Conservation (phyloP, 2,888 invertebrate species). For the Leptothorax acervorum region DNA sequence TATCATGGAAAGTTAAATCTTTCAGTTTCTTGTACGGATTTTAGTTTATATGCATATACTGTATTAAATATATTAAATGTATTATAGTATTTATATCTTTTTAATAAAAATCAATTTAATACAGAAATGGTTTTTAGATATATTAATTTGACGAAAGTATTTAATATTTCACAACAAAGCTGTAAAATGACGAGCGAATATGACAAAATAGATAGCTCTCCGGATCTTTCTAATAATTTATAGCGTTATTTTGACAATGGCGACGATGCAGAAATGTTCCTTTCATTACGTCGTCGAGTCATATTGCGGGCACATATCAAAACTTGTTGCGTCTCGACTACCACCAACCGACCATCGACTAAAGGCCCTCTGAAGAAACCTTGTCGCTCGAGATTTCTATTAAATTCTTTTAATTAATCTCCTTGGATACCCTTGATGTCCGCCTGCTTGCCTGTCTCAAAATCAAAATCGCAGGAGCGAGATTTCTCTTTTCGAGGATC, state of each 20-base stretch:
- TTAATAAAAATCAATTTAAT: no score
- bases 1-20: no score
- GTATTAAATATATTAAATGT: no score
- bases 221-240: background rate
- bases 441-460: background rate
- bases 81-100: no score
- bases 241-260: background rate
- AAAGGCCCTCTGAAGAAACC: constrained; percentile 8
- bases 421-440: background rate
- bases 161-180: background rate
- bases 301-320: constrained; percentile 4
- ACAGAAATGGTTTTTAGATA: no score
- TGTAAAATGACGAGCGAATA: background rate
- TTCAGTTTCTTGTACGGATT: no score
- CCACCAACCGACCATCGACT: background rate
- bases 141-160: no score
- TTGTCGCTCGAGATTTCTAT: constrained; percentile 36
- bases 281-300: constrained; percentile 2
- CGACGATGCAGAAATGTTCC: background rate
- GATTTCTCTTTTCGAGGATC: constrained; percentile 1
- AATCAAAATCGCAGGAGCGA: constrained; percentile 24
- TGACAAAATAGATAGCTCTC: background rate
- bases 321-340: constrained; percentile 40
- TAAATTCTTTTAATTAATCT: constrained; percentile 47
- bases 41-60: no score